Conservation (phyloP, 37 sponge, comb jelly and placozoan species). For the Chondrilla cf. caribensis region DNA sequence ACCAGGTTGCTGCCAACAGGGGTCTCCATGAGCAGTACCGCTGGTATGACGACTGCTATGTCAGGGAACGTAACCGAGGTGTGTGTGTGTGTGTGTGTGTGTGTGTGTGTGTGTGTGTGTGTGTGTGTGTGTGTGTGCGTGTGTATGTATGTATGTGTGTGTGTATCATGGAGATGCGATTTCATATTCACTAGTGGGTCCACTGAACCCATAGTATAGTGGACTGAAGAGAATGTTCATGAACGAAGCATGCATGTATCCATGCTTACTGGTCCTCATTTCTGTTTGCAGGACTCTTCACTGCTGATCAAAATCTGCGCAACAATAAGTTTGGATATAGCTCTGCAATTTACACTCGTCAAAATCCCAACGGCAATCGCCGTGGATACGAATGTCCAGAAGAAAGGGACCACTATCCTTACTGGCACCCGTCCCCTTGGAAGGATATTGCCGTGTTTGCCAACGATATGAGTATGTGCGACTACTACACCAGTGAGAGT, state of each 20-base stretch:
- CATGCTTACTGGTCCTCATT: neutral
- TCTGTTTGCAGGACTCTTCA: constrained; percentile 91
- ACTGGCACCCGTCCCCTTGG: constrained; percentile 99
- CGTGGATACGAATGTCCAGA: constrained; percentile 99
- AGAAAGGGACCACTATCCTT: constrained; percentile 99
- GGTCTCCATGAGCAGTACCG: constrained; percentile 89
- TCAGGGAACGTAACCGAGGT: constrained; percentile 71
- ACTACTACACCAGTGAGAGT: constrained; percentile 66
- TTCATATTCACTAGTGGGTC: too few relatives aligned
- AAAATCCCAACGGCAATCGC: constrained; percentile 95
- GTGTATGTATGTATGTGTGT: neutral
- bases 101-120: constrained; percentile 8
- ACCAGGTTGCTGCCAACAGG: constrained; percentile 37
- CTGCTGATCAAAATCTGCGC: constrained; percentile 92
- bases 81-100: constrained; percentile 9
- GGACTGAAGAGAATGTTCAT: too few relatives aligned
- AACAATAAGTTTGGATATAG: constrained; percentile 54
- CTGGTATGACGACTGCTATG: constrained; percentile 90
- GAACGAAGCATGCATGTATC: neutral
- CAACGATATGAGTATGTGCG: constrained; percentile 68
- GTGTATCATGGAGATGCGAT: constrained; percentile 22
- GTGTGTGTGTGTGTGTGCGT: constrained; percentile 35
- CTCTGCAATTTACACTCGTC: constrained; percentile 86
- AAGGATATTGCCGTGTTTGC: constrained; percentile 92
- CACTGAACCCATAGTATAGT: too few relatives aligned